Evolutionary conservation across 2,888 invertebrate species (phyloP), one percentile per base, ranked within the genome.

Genomic region (Schizaphis graminum): DNA sequence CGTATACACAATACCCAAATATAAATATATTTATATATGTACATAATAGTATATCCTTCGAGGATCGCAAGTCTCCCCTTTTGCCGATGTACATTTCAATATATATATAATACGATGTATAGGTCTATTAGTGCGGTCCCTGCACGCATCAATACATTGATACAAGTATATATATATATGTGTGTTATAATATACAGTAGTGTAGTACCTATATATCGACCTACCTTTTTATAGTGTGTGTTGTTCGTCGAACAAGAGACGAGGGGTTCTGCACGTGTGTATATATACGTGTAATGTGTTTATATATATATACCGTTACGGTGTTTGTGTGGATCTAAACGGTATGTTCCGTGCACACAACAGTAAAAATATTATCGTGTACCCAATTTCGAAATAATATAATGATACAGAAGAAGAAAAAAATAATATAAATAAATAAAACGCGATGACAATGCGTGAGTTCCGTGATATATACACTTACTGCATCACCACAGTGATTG

Each of bases 351-450:
- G 77, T 35, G n/a, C 44, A 57, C 84, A 86, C 91, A n/a, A 92
- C 86, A 86, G 86, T 92, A 86, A 92, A 77, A 92, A 92, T 92
- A 92, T 90, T 90, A 90, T 92, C 61, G 77, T 92, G 87, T 67
- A 88, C 88, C 92, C 92, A 88, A 88, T 92, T 92, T 91, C 44
- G 91, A 91, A 91, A 91, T 86, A 85, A 85, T 84, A 91, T 41
- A 35, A 89, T 53, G 35, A 89, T 35, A 56, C 7, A 56, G n/a
- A 91, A 91, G 35, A 84, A 77, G 57, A 4, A 77, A 53, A 41
- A 85, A 61, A 85, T 88, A 53, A 88, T 88, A 88, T 49, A 26
- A 53, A 91, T 11, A 87, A 92, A 56, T 57, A 91, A 91, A 77
- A 53, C 61, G 67, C 87, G 92, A 92, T 67, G 92, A 92, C 92